Percentiles rank a stretch among this genome's conserved stretches.
Conservation (phyloP, 2,888 invertebrate species). For the Thereva unica region DNA sequence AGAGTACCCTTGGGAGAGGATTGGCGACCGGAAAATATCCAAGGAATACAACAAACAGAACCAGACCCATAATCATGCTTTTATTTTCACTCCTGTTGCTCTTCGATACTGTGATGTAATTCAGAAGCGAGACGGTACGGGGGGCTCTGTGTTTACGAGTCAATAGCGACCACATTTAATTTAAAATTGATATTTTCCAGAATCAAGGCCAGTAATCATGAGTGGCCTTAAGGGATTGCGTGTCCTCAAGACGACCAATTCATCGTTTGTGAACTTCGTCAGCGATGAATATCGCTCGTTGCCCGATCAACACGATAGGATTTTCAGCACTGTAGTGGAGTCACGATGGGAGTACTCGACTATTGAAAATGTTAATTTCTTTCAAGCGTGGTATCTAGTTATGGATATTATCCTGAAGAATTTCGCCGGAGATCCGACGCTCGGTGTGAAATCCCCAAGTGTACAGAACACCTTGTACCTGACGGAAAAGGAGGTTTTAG, state of each 20-base stretch:
- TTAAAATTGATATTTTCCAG: conserved; percentile 49
- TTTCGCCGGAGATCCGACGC: conserved; percentile 75
- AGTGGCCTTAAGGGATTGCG: conserved; percentile 72
- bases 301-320: conserved; percentile 74
- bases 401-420: conserved; percentile 72
- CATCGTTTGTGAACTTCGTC: conserved; percentile 78
- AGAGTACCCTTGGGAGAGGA: conserved; percentile 77
- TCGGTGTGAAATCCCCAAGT: conserved; percentile 75
- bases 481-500: conserved; percentile 69
- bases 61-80: conserved; percentile 74
- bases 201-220: conserved; percentile 62
- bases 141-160: conserved; percentile 19
- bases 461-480: conserved; percentile 79
- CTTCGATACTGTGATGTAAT: conserved; percentile 71
- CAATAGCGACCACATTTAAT: background rate
- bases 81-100: conserved; percentile 70
- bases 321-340: conserved; percentile 73
- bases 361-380: conserved; percentile 68
- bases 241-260: conserved; percentile 80
- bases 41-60: conserved; percentile 52
- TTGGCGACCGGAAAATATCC: conserved; percentile 54
- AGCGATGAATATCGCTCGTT: conserved; percentile 78
- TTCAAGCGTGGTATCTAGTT: conserved; percentile 70
- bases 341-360: conserved; percentile 75
- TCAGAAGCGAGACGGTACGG: conserved; percentile 68